phyloP scores from a whole-genome alignment of 2,888 invertebrate genomes.

The Drosophila emarginata region DNA sequence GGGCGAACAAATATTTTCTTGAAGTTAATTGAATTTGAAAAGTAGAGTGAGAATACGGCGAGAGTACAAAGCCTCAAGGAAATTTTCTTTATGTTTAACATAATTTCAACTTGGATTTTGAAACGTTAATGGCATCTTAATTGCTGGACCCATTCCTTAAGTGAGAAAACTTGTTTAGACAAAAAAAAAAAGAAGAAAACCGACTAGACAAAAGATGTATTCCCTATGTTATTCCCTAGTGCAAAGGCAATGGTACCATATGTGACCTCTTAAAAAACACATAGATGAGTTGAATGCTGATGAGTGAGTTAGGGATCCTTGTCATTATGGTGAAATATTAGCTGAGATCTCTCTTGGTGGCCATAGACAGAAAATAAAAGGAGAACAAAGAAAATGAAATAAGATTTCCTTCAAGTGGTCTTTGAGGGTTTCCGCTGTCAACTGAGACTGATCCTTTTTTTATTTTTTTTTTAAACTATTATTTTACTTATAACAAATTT shows the following conservation, averaged over 20 bases:
- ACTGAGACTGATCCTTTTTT: constrained; percentile 7
- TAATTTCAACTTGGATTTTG: constrained; percentile 50
- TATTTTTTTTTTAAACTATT: not conserved
- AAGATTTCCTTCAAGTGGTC: constrained; percentile 24
- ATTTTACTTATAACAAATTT: not conserved
- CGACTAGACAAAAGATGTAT: constrained; percentile 24
- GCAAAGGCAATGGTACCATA: constrained; percentile 37
- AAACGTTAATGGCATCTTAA: constrained; percentile 61
- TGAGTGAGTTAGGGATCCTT: constrained; percentile 24
- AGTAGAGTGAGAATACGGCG: not conserved
- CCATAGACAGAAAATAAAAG: not conserved
- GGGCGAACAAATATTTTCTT: constrained; percentile 73
- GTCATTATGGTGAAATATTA: constrained; percentile 31
- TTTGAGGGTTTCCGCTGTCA: constrained; percentile 23
- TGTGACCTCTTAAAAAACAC: constrained; percentile 12
- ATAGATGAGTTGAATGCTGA: not conserved
- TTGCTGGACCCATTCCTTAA: constrained; percentile 48
- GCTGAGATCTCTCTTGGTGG: constrained; percentile 30
- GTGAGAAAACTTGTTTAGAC: constrained; percentile 66
- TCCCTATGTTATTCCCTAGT: constrained; percentile 37
- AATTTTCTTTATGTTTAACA: constrained; percentile 63
- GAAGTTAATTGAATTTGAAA: constrained; percentile 77
- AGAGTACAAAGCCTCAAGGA: constrained; percentile 49
- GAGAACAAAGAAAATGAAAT: not conserved
- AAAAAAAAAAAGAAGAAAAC: not conserved